Evolutionary conservation across 2,797 vertebrate species (phyloP).

Genomic region (Champsocephalus esox): DNA sequence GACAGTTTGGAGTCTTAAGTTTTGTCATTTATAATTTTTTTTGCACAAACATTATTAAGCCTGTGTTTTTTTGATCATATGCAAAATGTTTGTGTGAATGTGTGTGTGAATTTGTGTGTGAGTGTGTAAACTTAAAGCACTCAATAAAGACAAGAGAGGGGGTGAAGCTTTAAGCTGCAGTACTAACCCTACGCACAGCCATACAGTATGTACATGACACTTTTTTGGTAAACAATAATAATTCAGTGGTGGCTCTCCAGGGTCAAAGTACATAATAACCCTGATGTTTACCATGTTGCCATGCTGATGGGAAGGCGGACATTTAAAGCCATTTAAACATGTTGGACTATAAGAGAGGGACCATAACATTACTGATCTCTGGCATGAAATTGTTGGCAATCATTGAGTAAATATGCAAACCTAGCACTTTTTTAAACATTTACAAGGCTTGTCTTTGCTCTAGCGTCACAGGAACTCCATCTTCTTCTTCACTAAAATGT

Average conservation of each 20-base stretch:
- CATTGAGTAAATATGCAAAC: background rate
- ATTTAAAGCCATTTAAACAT: slow-evolving; percentile 26
- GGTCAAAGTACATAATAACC: background rate
- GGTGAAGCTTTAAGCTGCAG: slow-evolving; percentile 33
- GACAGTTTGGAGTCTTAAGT: slow-evolving; percentile 80
- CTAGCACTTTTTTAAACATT: background rate
- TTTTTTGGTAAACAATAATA: slow-evolving; percentile 5
- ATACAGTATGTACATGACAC: slow-evolving; percentile 38
- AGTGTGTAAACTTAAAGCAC: slow-evolving; percentile 41
- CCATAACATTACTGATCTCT: slow-evolving; percentile 15
- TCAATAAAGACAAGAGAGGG: slow-evolving; percentile 30
- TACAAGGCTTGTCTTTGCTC: background rate
- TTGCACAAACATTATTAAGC: slow-evolving; percentile 81
- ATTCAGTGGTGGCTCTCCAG: too few species aligned
- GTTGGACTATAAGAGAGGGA: slow-evolving; percentile 7
- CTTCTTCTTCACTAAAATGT: too few species aligned
- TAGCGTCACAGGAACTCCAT: background rate
- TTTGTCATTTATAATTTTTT: slow-evolving; percentile 81
- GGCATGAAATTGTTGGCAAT: background rate
- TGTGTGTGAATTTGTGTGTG: background rate
- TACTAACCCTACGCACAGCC: slow-evolving; percentile 32
- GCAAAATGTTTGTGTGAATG: background rate
- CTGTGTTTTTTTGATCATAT: slow-evolving; percentile 16
- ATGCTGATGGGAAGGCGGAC: slow-evolving; percentile 10
- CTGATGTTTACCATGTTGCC: slow-evolving; percentile 23